Conservation (phyloP, 2,797 vertebrate genomes). For the Gastrophryne carolinensis region DNA sequence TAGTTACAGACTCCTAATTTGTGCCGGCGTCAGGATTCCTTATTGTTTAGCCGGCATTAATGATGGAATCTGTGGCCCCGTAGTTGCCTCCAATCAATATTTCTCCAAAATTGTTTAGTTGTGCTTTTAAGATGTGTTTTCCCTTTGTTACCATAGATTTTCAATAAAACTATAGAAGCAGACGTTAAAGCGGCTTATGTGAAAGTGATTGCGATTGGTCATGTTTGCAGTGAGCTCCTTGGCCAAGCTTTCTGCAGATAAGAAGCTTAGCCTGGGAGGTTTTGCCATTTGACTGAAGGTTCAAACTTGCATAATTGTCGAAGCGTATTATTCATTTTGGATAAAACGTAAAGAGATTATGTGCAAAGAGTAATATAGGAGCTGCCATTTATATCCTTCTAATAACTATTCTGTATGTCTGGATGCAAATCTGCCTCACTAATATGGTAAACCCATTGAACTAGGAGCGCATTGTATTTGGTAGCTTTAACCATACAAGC, state of each 20-base stretch:
- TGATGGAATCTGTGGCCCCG: conserved; percentile 2
- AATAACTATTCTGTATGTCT: too few relatives aligned
- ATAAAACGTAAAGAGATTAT: too few relatives aligned
- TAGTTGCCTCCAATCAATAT: neutral
- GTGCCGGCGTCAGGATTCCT: neutral
- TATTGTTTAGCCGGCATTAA: neutral
- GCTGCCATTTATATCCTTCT: too few relatives aligned
- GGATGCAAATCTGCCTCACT: too few relatives aligned
- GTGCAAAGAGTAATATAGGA: too few relatives aligned
- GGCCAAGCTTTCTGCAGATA: neutral
- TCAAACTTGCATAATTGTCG: too few relatives aligned
- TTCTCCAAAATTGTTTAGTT: neutral
- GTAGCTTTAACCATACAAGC: too few relatives aligned
- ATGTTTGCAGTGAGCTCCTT: neutral
- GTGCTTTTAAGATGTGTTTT: neutral
- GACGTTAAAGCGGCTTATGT: neutral
- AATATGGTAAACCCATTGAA: too few relatives aligned
- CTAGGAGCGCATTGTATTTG: too few relatives aligned
- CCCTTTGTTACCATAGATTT: neutral
- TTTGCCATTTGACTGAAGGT: too few relatives aligned
- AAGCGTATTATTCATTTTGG: too few relatives aligned
- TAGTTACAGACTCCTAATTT: neutral
- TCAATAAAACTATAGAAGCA: neutral
- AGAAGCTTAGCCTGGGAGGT: too few relatives aligned
- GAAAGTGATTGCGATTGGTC: neutral